A percentile compares a stretch with the other conserved stretches of the same genome.
phyloP scores from a whole-genome alignment of 2,113 vertebrate species.

The Dunckerocampus dactyliophorus region DNA sequence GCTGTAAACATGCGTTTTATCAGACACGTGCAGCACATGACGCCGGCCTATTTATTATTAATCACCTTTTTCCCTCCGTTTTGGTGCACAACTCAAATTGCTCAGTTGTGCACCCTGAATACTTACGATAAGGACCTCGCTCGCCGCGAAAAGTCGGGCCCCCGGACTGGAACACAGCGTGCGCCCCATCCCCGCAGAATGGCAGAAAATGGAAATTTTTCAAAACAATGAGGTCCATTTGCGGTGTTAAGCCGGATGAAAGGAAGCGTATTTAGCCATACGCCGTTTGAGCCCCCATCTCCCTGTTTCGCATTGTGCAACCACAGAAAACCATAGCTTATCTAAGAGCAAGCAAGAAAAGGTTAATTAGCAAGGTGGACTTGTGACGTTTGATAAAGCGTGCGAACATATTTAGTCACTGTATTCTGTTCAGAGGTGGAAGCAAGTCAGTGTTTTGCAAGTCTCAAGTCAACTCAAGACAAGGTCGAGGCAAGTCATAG shows the following conservation, averaged over 20 bases:
- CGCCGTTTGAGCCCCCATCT: conserved; percentile 49
- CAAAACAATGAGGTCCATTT: conserved; percentile 77
- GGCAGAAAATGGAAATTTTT: conserved; percentile 73
- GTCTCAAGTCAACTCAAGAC: too few relatives aligned
- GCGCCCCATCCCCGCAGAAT: not conserved
- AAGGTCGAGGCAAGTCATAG: too few relatives aligned
- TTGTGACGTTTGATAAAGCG: conserved; percentile 18
- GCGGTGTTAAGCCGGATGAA: conserved; percentile 71
- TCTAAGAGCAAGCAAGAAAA: conserved; percentile 46
- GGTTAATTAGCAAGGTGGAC: conserved; percentile 52
- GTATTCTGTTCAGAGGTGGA: not conserved
- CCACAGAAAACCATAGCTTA: conserved; percentile 51
- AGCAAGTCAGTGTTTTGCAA: too few relatives aligned
- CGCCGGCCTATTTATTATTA: too few relatives aligned
- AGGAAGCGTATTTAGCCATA: conserved; percentile 60
- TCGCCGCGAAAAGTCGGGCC: conserved; percentile 50
- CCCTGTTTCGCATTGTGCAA: conserved; percentile 49
- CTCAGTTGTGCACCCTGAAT: conserved; percentile 70
- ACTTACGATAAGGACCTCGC: conserved; percentile 69
- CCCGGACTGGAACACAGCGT: conserved; percentile 55
- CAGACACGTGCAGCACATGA: too few relatives aligned
- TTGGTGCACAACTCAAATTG: conserved; percentile 66
- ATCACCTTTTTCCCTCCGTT: conserved; percentile 14
- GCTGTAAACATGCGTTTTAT: too few relatives aligned
- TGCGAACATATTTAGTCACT: not conserved